phyloP scores from a whole-genome alignment of 2,888 invertebrate genomes.

The Trachelus iudaicus region DNA sequence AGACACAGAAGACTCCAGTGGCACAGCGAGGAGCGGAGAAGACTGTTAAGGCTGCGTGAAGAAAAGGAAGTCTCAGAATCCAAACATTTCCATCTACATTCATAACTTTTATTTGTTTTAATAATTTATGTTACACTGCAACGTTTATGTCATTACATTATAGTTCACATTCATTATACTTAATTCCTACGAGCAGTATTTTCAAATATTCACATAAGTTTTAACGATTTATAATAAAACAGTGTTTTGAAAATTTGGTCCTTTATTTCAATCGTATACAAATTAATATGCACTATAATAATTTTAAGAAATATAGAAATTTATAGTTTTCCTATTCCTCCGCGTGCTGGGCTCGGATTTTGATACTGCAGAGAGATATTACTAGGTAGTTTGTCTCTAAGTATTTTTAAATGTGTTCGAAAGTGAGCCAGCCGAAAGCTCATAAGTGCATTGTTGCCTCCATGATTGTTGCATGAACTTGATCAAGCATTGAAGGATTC shows the following conservation, averaged over 20 bases:
- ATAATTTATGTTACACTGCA: neutral
- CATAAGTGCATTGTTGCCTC: too few species aligned
- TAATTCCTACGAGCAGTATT: neutral
- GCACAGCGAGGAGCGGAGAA: constrained; percentile 29
- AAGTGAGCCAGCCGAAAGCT: too few species aligned
- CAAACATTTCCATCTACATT: neutral
- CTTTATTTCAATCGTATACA: neutral
- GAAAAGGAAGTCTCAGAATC: neutral
- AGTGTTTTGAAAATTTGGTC: neutral
- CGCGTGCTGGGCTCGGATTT: neutral
- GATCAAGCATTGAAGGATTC: too few species aligned
- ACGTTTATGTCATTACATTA: neutral
- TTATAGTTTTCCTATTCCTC: neutral
- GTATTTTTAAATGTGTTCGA: too few species aligned
- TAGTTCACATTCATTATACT: constrained; percentile 7
- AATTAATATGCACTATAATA: neutral
- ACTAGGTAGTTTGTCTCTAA: too few species aligned
- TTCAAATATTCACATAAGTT: constrained; percentile 6
- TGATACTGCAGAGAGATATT: neutral
- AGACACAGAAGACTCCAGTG: constrained; percentile 17
- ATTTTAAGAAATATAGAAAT: neutral
- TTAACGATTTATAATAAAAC: neutral
- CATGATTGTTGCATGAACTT: too few species aligned
- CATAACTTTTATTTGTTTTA: neutral
- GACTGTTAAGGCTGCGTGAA: constrained; percentile 41